Base-by-base conservation (phyloP, 2,888 invertebrate species). In the Deilephila porcellus region DNA sequence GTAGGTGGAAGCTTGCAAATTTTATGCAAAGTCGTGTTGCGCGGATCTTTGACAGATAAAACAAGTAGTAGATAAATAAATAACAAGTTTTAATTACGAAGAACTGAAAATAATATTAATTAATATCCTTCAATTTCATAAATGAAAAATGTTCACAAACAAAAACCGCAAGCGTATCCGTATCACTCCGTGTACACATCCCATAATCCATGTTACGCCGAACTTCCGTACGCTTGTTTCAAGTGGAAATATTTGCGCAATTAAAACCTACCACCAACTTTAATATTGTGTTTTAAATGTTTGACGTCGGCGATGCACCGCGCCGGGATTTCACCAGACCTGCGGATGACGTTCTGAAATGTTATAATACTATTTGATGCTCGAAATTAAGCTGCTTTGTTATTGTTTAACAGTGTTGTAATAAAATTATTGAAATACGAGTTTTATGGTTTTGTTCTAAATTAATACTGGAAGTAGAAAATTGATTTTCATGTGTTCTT, bases 161-260 rank as follows among this genome's bases (percentile, higher is more conserved):
- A 45, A 45, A 45, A 45, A 45, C 45, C 45, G 45, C 45, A 45
- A 37, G 14, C 45, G 14, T 53, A 3, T n/a, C 56, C 56, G 19
- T 64, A n/a, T 25, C 45, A 32, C 32, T 71, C 75, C 78, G 75
- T 60, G 32, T 52, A 73, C 75, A 25, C 17, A 7, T 53, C 77
- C 45, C 67, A 17, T 76, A 64, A 62, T 14, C 34, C 72, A 72
- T 70, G 72, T 45, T 72, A 32, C 37, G 62, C 37, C 52, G 74
- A 74, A 78, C 78, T 76, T 72, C 72, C 8, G 72, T 74, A 74
- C 72, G 74, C 75, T 52, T 73, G 73, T 77, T 72, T 73, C 82
- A 80, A 84, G 84, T 80, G 85, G 81, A 83, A 85, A 86, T 85
- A 87, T 88, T 86, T 84, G 79, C 76, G 84, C 84, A 84, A 85